These are phyloP conservation scores for Sebastes steindachneri DNA, from an alignment of 2,797 vertebrate genomes.

Conservation along the genomic window DNA sequence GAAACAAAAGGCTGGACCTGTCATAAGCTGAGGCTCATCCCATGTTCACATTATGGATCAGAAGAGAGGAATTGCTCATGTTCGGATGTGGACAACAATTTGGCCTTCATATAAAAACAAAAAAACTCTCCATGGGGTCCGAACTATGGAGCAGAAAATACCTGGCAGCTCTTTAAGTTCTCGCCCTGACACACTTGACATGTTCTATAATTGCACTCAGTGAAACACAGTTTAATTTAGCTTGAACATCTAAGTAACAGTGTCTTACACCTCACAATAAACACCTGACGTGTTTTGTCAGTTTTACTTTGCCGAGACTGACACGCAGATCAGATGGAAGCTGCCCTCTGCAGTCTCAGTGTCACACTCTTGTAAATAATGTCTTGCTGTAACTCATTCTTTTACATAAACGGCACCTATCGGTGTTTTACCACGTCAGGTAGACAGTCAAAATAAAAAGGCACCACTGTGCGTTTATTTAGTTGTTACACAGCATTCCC, in stretches of 20 bases:
- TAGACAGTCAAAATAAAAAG: neutral
- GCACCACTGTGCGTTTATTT: neutral
- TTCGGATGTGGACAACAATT: neutral
- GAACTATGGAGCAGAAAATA: neutral
- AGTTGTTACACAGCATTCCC: neutral
- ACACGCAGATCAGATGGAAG: neutral
- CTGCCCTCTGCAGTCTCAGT: neutral
- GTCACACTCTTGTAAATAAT: neutral
- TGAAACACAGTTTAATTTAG: slow-evolving; percentile 38
- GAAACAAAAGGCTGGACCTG: slow-evolving; percentile 60
- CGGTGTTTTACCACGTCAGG: slow-evolving; percentile 1
- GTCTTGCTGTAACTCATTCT: neutral
- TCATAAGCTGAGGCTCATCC: slow-evolving; percentile 52
- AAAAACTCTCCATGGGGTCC: neutral
- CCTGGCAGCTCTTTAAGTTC: neutral
- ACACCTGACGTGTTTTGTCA: slow-evolving; percentile 1
- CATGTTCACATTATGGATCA: slow-evolving; percentile 32
- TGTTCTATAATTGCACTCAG: slow-evolving; percentile 23
- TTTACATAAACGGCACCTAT: slow-evolving; percentile 10
- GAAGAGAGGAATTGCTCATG: slow-evolving; percentile 19
- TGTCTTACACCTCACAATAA: slow-evolving; percentile 5
- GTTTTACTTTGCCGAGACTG: neutral
- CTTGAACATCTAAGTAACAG: slow-evolving; percentile 6
- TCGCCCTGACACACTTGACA: slow-evolving; percentile 17
- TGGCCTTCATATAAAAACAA: slow-evolving; percentile 19